Conservation (phyloP, 2,888 invertebrate species). For the Hymenopus coronatus region DNA sequence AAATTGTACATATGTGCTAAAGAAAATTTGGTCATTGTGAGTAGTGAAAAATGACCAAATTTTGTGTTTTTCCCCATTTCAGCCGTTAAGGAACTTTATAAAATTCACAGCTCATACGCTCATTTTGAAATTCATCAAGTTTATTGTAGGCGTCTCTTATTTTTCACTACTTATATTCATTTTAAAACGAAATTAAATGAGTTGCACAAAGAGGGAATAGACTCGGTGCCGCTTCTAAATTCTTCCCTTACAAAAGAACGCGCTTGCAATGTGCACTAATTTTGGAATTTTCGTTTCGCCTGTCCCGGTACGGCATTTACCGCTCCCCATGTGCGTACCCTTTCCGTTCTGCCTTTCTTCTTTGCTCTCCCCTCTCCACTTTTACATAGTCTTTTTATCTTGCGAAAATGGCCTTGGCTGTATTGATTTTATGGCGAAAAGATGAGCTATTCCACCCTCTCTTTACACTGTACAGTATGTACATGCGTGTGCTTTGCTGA, state of each 20-base stretch:
- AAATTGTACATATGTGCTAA: no score
- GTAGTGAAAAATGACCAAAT: no score
- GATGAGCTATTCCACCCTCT: not conserved
- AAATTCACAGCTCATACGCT: not conserved
- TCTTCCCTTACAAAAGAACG: not conserved
- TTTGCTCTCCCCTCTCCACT: not conserved
- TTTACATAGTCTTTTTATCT: not conserved
- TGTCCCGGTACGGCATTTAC: not conserved
- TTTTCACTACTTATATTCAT: not conserved
- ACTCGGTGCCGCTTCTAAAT: not conserved
- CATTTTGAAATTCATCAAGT: not conserved
- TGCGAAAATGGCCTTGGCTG: slow-evolving; percentile 1
- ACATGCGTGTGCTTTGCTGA: not conserved
- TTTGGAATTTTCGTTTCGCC: not conserved
- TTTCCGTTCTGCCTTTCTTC: not conserved
- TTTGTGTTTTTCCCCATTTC: no score
- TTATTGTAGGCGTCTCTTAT: not conserved
- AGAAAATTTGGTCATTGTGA: no score
- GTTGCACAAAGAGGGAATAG: not conserved
- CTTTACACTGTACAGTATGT: not conserved
- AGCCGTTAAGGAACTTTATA: no score
- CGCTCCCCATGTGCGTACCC: not conserved
- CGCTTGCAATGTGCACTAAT: not conserved
- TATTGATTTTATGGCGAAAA: not conserved
- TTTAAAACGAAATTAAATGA: not conserved